These are phyloP conservation scores for Columba livia DNA, from an alignment of 2,113 vertebrate species.

Conservation along the genomic window DNA sequence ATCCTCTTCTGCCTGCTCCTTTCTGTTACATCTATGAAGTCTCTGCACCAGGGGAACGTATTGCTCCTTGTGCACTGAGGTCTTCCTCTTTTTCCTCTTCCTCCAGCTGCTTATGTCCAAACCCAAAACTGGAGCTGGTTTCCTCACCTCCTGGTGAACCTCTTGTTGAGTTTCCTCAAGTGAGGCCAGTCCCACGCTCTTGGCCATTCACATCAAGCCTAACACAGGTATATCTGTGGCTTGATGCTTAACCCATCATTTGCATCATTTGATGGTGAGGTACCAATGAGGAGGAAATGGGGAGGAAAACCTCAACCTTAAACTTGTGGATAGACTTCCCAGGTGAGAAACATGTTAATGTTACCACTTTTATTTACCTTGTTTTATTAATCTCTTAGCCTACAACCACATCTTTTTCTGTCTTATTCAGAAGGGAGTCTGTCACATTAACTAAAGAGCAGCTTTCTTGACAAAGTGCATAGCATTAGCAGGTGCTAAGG, in stretches of 20 bases:
- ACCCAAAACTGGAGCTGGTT: background rate
- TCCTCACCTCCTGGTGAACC: background rate
- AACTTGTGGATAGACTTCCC: background rate
- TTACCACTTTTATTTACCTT: background rate
- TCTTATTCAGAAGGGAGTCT: background rate
- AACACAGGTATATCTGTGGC: background rate
- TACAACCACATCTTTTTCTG: background rate
- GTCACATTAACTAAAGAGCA: background rate
- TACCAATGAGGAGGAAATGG: rapidly evolving
- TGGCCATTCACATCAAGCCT: background rate
- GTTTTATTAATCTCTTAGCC: background rate
- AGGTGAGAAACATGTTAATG: background rate
- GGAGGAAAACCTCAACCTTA: background rate
- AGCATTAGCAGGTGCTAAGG: background rate
- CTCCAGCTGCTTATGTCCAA: background rate
- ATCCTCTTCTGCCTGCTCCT: background rate
- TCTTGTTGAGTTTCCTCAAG: background rate
- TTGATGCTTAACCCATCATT: background rate
- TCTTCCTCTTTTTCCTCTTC: background rate
- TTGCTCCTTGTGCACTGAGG: background rate
- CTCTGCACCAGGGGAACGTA: background rate
- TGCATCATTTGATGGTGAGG: background rate
- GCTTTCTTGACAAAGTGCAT: background rate
- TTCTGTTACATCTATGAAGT: background rate
- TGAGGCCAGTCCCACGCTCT: background rate